These are phyloP conservation scores for Zaprionus vittiger DNA, from an alignment of 1,140 invertebrate species.

Conservation along the genomic window DNA sequence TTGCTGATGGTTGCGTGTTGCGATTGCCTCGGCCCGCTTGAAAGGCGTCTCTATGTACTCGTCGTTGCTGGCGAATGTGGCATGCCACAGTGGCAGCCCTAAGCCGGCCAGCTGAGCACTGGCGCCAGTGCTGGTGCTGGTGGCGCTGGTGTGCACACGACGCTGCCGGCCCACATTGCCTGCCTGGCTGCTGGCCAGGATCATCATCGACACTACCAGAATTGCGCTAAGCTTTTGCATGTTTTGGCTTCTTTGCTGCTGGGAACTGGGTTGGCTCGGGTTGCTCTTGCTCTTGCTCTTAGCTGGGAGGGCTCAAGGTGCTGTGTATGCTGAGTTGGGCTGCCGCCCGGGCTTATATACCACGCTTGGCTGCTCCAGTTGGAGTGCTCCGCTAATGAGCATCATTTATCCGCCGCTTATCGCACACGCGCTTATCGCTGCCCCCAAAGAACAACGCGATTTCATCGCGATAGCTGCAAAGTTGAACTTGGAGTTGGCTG, in stretches of 20 bases:
- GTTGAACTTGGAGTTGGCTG: not conserved
- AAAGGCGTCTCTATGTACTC: conserved; percentile 24
- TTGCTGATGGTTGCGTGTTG: not conserved
- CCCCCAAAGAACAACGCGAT: conserved; percentile 28
- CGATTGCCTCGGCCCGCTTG: not conserved
- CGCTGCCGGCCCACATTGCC: conserved; percentile 19
- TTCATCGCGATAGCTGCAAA: conserved; percentile 59
- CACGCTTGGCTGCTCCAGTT: conserved; percentile 1
- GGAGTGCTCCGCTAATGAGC: conserved; percentile 46
- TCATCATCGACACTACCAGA: not conserved
- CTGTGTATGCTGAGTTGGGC: not conserved
- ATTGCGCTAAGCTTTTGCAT: not conserved
- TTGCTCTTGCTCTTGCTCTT: conserved; percentile 1
- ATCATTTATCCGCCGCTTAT: conserved; percentile 53
- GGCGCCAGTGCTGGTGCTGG: not conserved
- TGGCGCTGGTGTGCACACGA: conserved; percentile 21
- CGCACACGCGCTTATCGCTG: conserved; percentile 48
- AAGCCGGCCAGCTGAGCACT: not conserved
- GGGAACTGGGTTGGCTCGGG: no score
- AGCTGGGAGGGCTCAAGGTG: not conserved
- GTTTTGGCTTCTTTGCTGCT: no score
- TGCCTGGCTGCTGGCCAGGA: conserved; percentile 6
- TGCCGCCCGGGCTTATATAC: conserved; percentile 46
- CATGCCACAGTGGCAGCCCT: conserved; percentile 12
- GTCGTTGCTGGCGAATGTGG: conserved; percentile 30